Conservation (phyloP, 2,113 vertebrate genomes). For the Sorex fumeus region DNA sequence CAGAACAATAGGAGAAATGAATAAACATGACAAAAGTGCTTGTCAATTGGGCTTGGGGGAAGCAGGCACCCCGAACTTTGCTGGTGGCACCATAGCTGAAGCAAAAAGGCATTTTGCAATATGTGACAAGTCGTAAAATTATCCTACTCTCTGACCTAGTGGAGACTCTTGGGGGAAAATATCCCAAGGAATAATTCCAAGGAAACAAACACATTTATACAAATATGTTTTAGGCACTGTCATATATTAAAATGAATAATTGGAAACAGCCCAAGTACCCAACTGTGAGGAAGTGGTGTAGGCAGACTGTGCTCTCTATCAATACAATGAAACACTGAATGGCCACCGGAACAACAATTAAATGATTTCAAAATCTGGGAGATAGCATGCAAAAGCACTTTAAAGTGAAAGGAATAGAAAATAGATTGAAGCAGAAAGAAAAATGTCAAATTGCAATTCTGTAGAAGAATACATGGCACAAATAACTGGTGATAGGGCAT, state of each 20-base stretch:
- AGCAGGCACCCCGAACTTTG: constrained; percentile 52
- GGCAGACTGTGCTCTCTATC: constrained; percentile 23
- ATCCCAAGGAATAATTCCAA: constrained; percentile 73
- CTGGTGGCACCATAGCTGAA: constrained; percentile 56
- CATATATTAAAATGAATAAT: constrained; percentile 46
- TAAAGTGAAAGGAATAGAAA: not conserved
- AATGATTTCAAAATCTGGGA: constrained; percentile 47
- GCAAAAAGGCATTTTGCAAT: constrained; percentile 67
- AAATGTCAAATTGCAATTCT: not conserved
- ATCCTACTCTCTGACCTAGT: constrained; percentile 71
- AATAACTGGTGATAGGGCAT: not conserved
- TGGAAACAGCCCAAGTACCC: constrained; percentile 61
- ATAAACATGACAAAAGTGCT: constrained; percentile 57
- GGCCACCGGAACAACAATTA: constrained; percentile 43
- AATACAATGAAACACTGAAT: constrained; percentile 2
- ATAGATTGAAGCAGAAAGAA: not conserved
- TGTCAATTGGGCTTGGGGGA: constrained; percentile 23
- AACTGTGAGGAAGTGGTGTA: constrained; percentile 68
- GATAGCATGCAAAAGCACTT: not conserved
- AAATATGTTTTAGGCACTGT: constrained; percentile 54
- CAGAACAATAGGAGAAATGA: constrained; percentile 54
- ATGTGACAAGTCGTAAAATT: constrained; percentile 71
- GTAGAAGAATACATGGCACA: rapidly evolving
- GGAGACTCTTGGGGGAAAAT: constrained; percentile 58
- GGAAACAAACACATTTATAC: constrained; percentile 75